A percentile compares a stretch with the other conserved stretches of the same genome.
Evolutionary conservation across 2,113 vertebrate species (phyloP).

Genomic region (Gallinago jamesoni): DNA sequence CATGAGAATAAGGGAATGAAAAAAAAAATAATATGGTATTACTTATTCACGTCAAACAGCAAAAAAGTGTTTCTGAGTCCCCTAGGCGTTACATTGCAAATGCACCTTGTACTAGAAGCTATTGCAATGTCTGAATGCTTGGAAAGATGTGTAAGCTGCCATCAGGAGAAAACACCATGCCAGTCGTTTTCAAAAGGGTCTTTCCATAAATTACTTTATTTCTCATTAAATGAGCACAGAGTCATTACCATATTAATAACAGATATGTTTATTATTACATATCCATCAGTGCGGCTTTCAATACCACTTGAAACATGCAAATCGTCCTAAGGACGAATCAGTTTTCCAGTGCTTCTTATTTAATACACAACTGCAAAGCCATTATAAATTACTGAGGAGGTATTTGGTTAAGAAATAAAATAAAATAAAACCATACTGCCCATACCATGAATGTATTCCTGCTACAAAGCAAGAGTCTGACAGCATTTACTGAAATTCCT

Average conservation of each 20-base stretch:
- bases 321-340: slow-evolving; percentile 90
- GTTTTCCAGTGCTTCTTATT: slow-evolving; percentile 98
- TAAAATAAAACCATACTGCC: slow-evolving; percentile 80
- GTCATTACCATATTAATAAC: slow-evolving; percentile 88
- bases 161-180: slow-evolving; percentile 74
- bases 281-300: slow-evolving; percentile 98
- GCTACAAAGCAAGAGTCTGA: slow-evolving; percentile 73
- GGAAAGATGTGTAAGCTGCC: not conserved
- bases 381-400: slow-evolving; percentile 91
- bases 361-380: slow-evolving; percentile 92
- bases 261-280: slow-evolving; percentile 99
- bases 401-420: slow-evolving; percentile 89
- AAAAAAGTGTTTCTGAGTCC: not conserved
- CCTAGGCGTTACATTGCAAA: not conserved
- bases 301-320: slow-evolving; percentile 96
- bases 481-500: slow-evolving; percentile 74
- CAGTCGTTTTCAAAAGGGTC: slow-evolving; percentile 73
- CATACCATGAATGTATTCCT: slow-evolving; percentile 74
- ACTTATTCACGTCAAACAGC: not conserved
- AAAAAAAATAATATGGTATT: not conserved
- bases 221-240: slow-evolving; percentile 83
- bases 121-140: not conserved
- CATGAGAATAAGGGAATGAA: not conserved
- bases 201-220: slow-evolving; percentile 85
- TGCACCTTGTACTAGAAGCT: not conserved